These are phyloP conservation scores for Aphelenchoides besseyi DNA, from an alignment of 1,140 invertebrate species.

Conservation along the genomic window DNA sequence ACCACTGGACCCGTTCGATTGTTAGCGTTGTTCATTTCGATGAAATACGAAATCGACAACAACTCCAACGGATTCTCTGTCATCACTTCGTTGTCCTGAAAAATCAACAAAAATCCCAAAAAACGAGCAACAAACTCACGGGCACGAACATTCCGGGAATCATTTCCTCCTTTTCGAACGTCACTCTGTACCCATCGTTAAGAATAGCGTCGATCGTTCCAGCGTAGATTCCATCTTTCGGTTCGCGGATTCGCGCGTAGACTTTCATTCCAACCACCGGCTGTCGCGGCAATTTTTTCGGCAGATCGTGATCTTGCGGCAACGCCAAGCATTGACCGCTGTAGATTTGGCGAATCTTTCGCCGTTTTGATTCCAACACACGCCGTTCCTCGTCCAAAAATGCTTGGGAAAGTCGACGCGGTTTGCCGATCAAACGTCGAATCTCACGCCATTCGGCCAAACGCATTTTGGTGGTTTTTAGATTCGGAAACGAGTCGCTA, in stretches of 20 bases:
- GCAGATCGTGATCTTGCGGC: slow-evolving; percentile 79
- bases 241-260: slow-evolving; percentile 73
- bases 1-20: slow-evolving; percentile 11
- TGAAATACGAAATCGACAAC: slow-evolving; percentile 42
- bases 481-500: slow-evolving; percentile 85
- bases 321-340: slow-evolving; percentile 74
- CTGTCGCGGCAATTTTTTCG: slow-evolving; percentile 89
- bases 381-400: slow-evolving; percentile 91
- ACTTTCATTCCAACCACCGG: slow-evolving; percentile 95
- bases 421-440: slow-evolving; percentile 91
- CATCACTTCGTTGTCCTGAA: slow-evolving; percentile 54
- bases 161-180: slow-evolving; percentile 85
- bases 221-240: slow-evolving; percentile 93
- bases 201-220: slow-evolving; percentile 94
- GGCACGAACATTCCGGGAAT: slow-evolving; percentile 89
- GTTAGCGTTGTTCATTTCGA: slow-evolving; percentile 47
- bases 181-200: slow-evolving; percentile 93
- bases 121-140: slow-evolving; percentile 63
- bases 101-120: slow-evolving; percentile 77
- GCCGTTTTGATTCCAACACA: slow-evolving; percentile 81
- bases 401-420: slow-evolving; percentile 75
- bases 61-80: slow-evolving; percentile 43
- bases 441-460: slow-evolving; percentile 93
- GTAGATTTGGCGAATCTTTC: slow-evolving; percentile 87
- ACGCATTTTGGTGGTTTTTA: slow-evolving; percentile 79